Base-by-base conservation (phyloP, 2,113 vertebrate genomes). In the Athene cunicularia region DNA sequence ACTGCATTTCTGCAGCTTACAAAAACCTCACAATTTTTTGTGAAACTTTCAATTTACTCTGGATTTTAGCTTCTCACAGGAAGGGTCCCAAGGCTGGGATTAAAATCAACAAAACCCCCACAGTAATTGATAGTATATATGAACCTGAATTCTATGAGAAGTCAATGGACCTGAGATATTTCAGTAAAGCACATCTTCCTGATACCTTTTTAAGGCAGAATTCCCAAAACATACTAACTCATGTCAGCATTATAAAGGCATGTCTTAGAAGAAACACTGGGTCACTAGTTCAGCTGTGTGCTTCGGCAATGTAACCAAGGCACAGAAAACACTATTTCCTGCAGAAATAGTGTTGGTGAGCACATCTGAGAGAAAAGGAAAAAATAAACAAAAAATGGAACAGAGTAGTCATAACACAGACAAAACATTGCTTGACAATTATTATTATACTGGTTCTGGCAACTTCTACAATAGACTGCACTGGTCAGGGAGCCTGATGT, bases 11-110 rank as follows among this genome's bases (percentile, higher is more conserved):
- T 82, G 7, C 4, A 60, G 15, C 8, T 74, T 62, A 43, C 74
- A 80, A 62, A 10, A 14, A 2, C 0, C 0, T 0, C 4, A 24
- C 5, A 12, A 4, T 12, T 86, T 80, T 72, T 80, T 8, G 28
- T 32, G 7, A 35, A 88, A 53, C 23, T 67, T 89, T 66, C 8
- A 39, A 39, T 12, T 39, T 39, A 39, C 39, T 39, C 24, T 62
- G 16, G 7, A 2, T 5, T 81, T 81, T 81, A 77, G 1, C 13
- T 66, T 89, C 24, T 58, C 11, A 43, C 2, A 53, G 17, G 39
- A 58, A 50, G 20, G 8, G 6, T 62, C 11, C 2, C 8, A 45
- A 60, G 5, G 7, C 1, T 70, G 35, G 7, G 22, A 49, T 76
- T 76, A 47, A 88, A 80, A 28, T 12, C 13, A 60, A 6, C 1